Evolutionary conservation across 1,140 invertebrate genomes (phyloP).

Genomic region (Diprion similis): DNA sequence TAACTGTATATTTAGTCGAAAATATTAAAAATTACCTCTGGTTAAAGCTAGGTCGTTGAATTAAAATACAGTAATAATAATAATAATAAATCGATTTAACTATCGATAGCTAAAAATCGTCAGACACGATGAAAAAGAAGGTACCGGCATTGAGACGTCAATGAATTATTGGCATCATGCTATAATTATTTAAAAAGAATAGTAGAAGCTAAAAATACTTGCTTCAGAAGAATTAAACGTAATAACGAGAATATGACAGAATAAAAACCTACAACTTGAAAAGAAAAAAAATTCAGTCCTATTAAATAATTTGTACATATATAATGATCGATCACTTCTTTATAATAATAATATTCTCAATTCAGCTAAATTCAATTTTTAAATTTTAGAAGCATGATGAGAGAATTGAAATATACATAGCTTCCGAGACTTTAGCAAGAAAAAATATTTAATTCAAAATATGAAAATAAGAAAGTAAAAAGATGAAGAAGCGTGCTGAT

Average conservation of each 20-base stretch:
- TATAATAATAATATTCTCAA: neutral
- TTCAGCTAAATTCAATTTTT: conserved; percentile 4
- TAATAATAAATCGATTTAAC: neutral
- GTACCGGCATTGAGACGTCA: neutral
- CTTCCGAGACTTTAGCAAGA: too few relatives aligned
- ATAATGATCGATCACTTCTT: conserved; percentile 17
- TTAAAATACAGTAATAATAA: neutral
- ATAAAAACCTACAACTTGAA: neutral
- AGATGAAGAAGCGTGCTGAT: too few relatives aligned
- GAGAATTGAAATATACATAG: neutral
- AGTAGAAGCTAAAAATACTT: conserved; percentile 4
- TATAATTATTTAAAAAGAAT: conserved; percentile 1
- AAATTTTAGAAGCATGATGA: neutral
- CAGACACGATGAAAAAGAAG: neutral
- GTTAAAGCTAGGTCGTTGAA: neutral
- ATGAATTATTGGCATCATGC: neutral
- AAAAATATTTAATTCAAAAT: too few relatives aligned
- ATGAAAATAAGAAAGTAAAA: too few relatives aligned
- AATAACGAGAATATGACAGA: neutral
- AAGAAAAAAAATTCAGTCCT: conserved; percentile 25
- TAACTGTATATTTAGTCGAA: neutral
- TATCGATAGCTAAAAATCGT: neutral
- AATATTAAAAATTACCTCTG: conserved; percentile 4
- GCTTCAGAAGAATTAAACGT: neutral
- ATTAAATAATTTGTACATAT: conserved; percentile 46